Evolutionary conservation across 2,113 vertebrate species (phyloP), one percentile per base, ranked within the genome.

Genomic region (Rhynchopsitta pachyrhyncha): DNA sequence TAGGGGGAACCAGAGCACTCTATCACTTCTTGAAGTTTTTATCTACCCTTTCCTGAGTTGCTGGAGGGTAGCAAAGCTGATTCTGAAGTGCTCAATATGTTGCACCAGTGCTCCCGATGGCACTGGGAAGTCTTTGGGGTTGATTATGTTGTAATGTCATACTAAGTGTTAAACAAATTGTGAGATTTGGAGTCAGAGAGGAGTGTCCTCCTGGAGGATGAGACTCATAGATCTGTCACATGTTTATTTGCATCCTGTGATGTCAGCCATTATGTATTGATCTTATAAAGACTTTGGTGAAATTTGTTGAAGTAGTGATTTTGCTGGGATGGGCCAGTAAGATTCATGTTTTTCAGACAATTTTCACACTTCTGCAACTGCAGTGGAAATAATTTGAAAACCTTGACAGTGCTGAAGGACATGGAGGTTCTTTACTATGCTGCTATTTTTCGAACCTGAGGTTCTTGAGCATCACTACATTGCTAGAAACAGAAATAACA

Each of bases 81-180:
- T 25, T 19, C 3, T 50, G 23, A 17, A 0, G 0, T 37, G 18
- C n/a, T 73, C 1, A 4, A 4, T 71, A 20, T 27, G 7, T 77
- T 20, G 11, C 29, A 22, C 10, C 44, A 35, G 23, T 35, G 16
- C 22, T 75, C 9, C 31, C 60, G 6, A 41, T 6, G 6, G 41
- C 41, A 50, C 15, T 57, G 41, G n/a, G 59, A 81, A 63, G 5
- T 0, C 20, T 62, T 66, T 4, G 13, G 10, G 10, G 10, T 66
- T 0, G 0, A 14, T 44, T 80, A 4, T 0, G 1, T 23, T 73
- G 7, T 12, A 17, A 7, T 57, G 13, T 29, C 25, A 27, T 42
- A 12, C 3, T 20, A 73, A 80, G 16, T 14, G 50, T 83, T 60
- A 83, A 88, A 41, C 4, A 46, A 60, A 66, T 33, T 0, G 6